phyloP scores from a whole-genome alignment of 2,113 vertebrate genomes.

The Pontoporia blainvillei region DNA sequence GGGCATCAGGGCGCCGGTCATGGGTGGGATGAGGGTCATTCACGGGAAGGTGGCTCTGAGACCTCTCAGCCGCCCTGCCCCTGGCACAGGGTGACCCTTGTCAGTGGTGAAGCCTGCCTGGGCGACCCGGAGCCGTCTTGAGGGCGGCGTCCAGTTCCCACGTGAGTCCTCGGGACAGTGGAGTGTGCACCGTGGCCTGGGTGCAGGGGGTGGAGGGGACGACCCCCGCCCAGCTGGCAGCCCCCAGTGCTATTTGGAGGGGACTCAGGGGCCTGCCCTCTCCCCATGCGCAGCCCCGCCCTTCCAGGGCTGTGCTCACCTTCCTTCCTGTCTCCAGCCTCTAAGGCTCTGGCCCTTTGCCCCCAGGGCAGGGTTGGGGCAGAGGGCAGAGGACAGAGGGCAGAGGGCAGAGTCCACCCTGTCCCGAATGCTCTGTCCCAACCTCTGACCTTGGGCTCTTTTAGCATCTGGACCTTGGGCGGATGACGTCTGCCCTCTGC shows the following conservation, averaged over 20 bases:
- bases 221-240: not conserved
- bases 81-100: not conserved
- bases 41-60: not conserved
- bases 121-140: not conserved
- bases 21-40: not conserved
- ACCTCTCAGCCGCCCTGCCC: fast-evolving
- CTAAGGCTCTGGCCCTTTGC: not conserved
- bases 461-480: not conserved
- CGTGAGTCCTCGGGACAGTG: fast-evolving
- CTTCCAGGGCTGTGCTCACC: not conserved
- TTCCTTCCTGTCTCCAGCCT: not conserved
- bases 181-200: too few relatives aligned
- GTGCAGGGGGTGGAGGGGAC: fast-evolving
- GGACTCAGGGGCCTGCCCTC: not conserved
- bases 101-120: not conserved
- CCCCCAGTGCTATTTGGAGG: not conserved
- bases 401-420: not conserved
- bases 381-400: not conserved
- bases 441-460: too few relatives aligned
- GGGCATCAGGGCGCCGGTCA: not conserved
- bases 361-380: not conserved
- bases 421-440: not conserved
- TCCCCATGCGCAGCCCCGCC: not conserved
- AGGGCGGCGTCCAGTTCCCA: not conserved
- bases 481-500: not conserved